Evolutionary conservation across 2,113 vertebrate species (phyloP).

Genomic region (Patagioenas fasciata): DNA sequence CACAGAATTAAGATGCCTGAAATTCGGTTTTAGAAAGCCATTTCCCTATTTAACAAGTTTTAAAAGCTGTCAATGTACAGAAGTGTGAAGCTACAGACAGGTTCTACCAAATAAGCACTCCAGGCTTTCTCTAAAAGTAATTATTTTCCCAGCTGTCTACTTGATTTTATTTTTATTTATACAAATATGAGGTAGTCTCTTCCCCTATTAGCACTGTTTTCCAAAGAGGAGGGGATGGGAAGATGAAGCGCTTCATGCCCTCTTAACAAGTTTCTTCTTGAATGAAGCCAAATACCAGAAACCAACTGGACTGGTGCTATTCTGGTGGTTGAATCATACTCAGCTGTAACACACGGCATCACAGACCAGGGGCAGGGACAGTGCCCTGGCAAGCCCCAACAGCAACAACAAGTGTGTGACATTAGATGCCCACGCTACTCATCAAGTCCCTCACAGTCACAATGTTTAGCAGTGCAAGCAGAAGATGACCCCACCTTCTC

Average conservation of each 20-base stretch:
- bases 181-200: not conserved
- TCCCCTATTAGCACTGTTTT: not conserved
- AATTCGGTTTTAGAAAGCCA: not conserved
- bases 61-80: not conserved
- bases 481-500: not conserved
- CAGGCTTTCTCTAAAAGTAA: not conserved
- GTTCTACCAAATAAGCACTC: not conserved
- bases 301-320: not conserved
- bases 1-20: not conserved
- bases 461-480: not conserved
- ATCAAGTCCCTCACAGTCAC: not conserved
- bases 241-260: not conserved
- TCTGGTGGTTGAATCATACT: not conserved
- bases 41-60: not conserved
- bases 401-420: not conserved
- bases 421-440: not conserved
- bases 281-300: not conserved
- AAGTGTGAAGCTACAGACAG: not conserved
- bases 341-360: not conserved
- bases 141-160: not conserved
- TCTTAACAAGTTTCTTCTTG: not conserved
- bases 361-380: not conserved
- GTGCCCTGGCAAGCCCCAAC: not conserved
- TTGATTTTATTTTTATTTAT: not conserved
- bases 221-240: not conserved